Evolutionary conservation across 1,140 invertebrate species (phyloP).

Genomic region (Lethocerus indicus): DNA sequence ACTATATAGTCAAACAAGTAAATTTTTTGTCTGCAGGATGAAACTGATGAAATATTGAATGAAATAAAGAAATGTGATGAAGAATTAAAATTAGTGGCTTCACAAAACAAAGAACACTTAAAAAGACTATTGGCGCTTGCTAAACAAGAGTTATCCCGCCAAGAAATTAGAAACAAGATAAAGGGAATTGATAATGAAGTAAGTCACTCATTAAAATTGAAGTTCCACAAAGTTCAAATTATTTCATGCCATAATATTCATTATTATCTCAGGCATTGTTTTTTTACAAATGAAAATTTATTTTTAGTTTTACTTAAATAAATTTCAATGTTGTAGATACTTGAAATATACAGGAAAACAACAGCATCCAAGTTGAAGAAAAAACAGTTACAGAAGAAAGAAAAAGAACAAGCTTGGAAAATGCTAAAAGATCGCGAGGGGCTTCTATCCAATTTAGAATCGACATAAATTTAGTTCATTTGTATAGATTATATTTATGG

Average conservation of each 20-base stretch:
- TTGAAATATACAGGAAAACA: slow-evolving; percentile 65
- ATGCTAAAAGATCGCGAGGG: slow-evolving; percentile 40
- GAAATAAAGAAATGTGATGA: slow-evolving; percentile 75
- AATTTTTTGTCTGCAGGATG: slow-evolving; percentile 29
- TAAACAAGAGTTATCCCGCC: slow-evolving; percentile 42
- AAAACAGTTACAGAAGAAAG: slow-evolving; percentile 57
- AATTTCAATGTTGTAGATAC: slow-evolving; percentile 24
- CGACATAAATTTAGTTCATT: too few species aligned
- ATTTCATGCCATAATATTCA: slow-evolving; percentile 30
- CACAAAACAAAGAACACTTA: slow-evolving; percentile 48
- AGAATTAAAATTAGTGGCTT: slow-evolving; percentile 50
- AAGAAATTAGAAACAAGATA: slow-evolving; percentile 50
- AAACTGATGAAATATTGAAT: slow-evolving; percentile 67
- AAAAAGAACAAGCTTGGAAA: slow-evolving; percentile 61
- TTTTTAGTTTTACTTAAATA: slow-evolving; percentile 4
- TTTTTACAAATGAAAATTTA: slow-evolving; percentile 18
- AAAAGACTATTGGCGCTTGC: slow-evolving; percentile 38
- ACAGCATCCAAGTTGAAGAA: slow-evolving; percentile 59
- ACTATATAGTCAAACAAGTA: not conserved
- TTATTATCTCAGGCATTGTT: slow-evolving; percentile 29
- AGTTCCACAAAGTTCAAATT: too few species aligned
- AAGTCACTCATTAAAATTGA: too few species aligned
- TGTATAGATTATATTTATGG: too few species aligned
- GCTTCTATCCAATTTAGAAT: slow-evolving; percentile 26
- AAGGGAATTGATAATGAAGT: slow-evolving; percentile 50